A percentile compares a stretch with the other conserved stretches of the same genome.
Conservation (phyloP, 2,888 invertebrate genomes). For the Romanomermis culicivorax region DNA sequence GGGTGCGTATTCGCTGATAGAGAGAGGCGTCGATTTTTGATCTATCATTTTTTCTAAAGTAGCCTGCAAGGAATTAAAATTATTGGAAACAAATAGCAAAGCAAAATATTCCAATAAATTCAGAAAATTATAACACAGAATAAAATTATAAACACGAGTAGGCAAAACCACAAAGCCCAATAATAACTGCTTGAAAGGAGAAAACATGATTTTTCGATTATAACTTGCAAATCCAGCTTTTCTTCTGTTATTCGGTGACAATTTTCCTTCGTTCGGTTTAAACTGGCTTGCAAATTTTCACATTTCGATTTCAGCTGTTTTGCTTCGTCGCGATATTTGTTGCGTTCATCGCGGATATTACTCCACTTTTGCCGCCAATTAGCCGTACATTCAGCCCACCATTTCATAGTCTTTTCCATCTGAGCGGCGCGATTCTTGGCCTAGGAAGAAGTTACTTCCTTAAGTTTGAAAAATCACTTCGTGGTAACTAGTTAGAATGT, state of each 20-base stretch:
- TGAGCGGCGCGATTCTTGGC: conserved; percentile 78
- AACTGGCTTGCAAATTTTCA: conserved; percentile 33
- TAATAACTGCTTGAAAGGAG: no score
- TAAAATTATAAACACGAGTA: no score
- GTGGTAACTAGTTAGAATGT: no score
- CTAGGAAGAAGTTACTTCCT: conserved; percentile 10
- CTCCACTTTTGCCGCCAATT: conserved; percentile 92
- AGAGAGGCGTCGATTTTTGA: not conserved
- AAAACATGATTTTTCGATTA: not conserved
- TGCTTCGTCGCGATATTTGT: conserved; percentile 70
- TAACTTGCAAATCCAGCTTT: not conserved
- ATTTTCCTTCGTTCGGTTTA: not conserved
- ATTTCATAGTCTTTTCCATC: conserved; percentile 97
- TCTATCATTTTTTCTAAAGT: not conserved
- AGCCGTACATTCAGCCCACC: conserved; percentile 96
- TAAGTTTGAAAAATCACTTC: no score
- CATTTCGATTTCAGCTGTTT: conserved; percentile 57
- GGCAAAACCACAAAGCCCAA: no score
- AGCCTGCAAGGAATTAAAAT: not conserved
- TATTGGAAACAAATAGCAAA: not conserved
- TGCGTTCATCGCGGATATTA: conserved; percentile 72
- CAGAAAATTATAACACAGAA: no score
- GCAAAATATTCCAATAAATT: no score
- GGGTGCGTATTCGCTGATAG: not conserved
- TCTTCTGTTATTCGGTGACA: not conserved